Base-by-base conservation (phyloP, 2,797 vertebrate genomes). In the Galaxias olidus region DNA sequence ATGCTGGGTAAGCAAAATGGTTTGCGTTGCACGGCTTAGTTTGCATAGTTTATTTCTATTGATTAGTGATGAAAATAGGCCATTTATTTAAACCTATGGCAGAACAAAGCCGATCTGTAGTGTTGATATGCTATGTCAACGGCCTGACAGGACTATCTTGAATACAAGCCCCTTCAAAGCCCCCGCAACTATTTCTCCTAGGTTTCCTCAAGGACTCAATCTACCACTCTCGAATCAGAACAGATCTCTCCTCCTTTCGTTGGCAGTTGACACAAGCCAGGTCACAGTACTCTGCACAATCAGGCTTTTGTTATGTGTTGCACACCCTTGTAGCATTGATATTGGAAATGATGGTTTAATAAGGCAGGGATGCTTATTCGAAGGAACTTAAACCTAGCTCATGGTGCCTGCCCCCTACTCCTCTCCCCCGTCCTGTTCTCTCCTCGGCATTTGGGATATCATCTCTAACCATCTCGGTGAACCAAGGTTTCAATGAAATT, bases 261-360 rank as follows among this genome's bases (percentile, higher is more conserved):
- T 69, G 50, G 64, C 72, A 69, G 73, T 68, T 64, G 81, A 72
- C 50, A 43, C 62, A 45, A 73, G 74, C 53, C 59, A 47, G 46
- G 53, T 61, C 62, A 17, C 72, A 59, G 66, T 76, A 67, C 72
- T 62, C 75, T 50, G 61, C 76, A 56, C 84, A 88, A 76, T 66
- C 62, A 61, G 66, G 55, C 77, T 87, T 84, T 82, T 87, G 84
- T 87, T 83, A 68, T 70, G 74, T 78, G 14, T 15, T 13, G n/a
- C 53, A 42, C 58, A 49, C 65, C 62, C 75, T 54, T 56, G 60
- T 81, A 86, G 69, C 74, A 68, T 71, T 79, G 62, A 87, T 87
- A 87, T 87, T 90, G 85, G 86, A 89, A 92, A 90, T 87, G 91
- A 92, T 90, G 88, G 90, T 88, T 94, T 94, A 92, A 93, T 92